phyloP scores from a whole-genome alignment of 2,888 invertebrate species.

The Acanthosepion esculentum region DNA sequence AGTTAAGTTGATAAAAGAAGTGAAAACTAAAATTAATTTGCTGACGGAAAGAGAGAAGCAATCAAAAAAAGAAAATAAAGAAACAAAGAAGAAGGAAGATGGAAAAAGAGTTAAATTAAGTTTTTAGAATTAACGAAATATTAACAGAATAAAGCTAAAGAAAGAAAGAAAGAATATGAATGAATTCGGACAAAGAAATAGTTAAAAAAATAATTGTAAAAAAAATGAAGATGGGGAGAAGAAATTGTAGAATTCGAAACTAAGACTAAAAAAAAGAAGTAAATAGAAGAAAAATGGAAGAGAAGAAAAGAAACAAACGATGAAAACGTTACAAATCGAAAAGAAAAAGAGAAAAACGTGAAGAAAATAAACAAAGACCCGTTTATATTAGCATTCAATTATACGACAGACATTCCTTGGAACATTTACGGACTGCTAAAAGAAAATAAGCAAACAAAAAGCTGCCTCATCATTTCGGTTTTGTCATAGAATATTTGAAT shows the following conservation, averaged over 20 bases:
- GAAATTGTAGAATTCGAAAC: background rate
- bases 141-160: background rate
- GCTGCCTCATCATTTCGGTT: background rate
- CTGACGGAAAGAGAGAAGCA: too few species aligned
- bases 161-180: background rate
- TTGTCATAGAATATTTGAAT: background rate
- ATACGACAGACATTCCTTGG: background rate
- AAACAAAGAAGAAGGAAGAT: too few species aligned
- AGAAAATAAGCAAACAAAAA: background rate
- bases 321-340: background rate
- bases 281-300: background rate
- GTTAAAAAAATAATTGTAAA: too few species aligned
- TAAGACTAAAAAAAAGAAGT: background rate
- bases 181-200: background rate
- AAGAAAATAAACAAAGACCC: background rate
- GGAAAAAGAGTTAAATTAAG: too few species aligned
- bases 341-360: background rate
- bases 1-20: too few species aligned
- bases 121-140: too few species aligned
- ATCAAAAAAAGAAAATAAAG: too few species aligned
- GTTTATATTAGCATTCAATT: background rate
- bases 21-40: too few species aligned
- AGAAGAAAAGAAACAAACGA: background rate
- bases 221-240: background rate
- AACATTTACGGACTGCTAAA: background rate